Evolutionary conservation across 2,888 invertebrate genomes (phyloP).

Genomic region (Heliconius aoede): DNA sequence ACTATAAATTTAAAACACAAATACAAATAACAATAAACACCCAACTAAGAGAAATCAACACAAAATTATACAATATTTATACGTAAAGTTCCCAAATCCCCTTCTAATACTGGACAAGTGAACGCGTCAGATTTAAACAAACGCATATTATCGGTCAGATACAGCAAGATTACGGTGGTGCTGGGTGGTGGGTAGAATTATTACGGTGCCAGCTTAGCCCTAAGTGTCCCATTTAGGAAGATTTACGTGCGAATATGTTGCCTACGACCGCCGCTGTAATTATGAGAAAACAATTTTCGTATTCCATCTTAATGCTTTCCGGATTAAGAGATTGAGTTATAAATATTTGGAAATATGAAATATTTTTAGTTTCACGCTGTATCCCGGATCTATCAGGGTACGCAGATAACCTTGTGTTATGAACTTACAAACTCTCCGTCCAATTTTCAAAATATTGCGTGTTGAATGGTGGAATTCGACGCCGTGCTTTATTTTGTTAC

Average conservation of each 20-base stretch:
- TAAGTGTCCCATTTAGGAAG: constrained; percentile 78
- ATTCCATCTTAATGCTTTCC: constrained; percentile 75
- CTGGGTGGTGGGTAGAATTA: constrained; percentile 72
- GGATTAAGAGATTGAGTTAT: constrained; percentile 69
- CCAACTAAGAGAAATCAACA: constrained; percentile 18
- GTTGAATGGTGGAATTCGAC: background rate
- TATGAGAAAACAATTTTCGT: constrained; percentile 83
- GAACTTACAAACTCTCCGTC: background rate
- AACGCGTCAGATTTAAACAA: constrained; percentile 75
- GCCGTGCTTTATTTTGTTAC: background rate
- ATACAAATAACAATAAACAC: background rate
- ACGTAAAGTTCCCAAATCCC: constrained; percentile 71
- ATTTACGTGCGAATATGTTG: constrained; percentile 82
- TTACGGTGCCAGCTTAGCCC: constrained; percentile 80
- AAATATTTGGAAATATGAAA: background rate
- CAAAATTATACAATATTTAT: constrained; percentile 70
- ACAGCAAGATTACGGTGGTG: constrained; percentile 82
- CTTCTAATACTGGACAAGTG: constrained; percentile 51
- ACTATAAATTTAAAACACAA: background rate
- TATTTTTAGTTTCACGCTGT: background rate
- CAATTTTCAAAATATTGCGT: background rate
- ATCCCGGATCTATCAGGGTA: too few relatives aligned
- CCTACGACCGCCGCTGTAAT: constrained; percentile 69
- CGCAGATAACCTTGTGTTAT: too few relatives aligned
- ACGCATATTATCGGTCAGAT: constrained; percentile 82